These are phyloP conservation scores for Platysteira castanea DNA, from an alignment of 2,113 vertebrate species.

Conservation along the genomic window DNA sequence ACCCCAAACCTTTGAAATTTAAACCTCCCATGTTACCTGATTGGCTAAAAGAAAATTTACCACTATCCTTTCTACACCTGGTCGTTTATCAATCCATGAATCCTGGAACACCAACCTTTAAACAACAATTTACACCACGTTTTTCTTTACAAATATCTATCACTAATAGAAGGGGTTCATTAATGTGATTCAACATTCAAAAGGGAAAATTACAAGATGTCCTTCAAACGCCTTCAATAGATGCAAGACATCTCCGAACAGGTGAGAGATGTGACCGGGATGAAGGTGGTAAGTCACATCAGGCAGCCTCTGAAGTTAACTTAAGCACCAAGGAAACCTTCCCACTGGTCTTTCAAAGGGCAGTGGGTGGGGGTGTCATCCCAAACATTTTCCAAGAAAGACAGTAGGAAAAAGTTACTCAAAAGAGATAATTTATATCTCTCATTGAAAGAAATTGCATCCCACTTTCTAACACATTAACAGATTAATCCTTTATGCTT, in stretches of 20 bases:
- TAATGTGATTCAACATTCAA: background rate
- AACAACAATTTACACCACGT: background rate
- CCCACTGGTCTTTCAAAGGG: background rate
- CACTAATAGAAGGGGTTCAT: background rate
- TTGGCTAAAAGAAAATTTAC: background rate
- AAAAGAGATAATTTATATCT: background rate
- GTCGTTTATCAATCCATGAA: background rate
- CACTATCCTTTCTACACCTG: background rate
- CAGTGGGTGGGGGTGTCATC: background rate
- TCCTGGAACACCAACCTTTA: background rate
- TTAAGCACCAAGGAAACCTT: background rate
- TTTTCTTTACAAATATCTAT: background rate
- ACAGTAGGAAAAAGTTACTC: background rate
- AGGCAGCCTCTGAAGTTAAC: background rate
- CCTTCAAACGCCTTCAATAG: background rate
- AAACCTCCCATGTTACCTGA: background rate
- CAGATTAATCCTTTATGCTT: background rate
- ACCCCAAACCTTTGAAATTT: background rate
- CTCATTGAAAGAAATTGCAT: background rate
- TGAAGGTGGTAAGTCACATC: background rate
- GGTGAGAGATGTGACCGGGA: background rate
- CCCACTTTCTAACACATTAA: background rate
- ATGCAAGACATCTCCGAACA: background rate
- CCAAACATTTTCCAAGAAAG: background rate
- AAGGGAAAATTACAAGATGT: background rate